phyloP scores from a whole-genome alignment of 2,797 vertebrate genomes.

The Macrochelys suwanniensis region DNA sequence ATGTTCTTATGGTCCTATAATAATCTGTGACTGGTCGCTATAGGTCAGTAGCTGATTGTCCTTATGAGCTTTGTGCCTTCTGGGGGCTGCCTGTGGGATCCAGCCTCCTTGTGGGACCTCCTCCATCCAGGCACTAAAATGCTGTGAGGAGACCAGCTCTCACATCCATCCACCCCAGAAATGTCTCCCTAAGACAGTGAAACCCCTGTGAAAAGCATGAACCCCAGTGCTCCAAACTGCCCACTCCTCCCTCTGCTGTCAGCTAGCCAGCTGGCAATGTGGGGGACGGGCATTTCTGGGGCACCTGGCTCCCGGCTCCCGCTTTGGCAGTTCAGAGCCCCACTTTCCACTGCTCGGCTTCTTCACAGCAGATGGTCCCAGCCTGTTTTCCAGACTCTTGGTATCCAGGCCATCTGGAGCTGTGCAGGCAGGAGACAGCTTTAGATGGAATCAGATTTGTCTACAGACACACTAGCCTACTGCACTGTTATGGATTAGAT shows the following conservation, averaged over 20 bases:
- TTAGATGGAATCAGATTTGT: conserved; percentile 63
- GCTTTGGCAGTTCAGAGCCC: not conserved
- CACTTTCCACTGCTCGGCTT: conserved; percentile 16
- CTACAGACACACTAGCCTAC: conserved; percentile 62
- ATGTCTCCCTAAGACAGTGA: not conserved
- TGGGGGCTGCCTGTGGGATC: not conserved
- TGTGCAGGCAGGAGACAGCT: not conserved
- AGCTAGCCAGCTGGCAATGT: too few relatives aligned
- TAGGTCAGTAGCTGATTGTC: not conserved
- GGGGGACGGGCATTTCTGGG: not conserved
- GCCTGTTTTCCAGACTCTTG: conserved; percentile 61
- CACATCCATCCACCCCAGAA: not conserved
- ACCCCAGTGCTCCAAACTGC: not conserved
- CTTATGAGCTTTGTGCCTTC: not conserved
- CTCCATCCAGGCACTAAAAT: not conserved
- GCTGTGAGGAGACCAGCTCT: not conserved
- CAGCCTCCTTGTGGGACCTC: not conserved
- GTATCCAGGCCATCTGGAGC: conserved; percentile 76
- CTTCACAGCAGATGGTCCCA: conserved; percentile 64
- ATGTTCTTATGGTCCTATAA: not conserved
- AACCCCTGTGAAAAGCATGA: not conserved
- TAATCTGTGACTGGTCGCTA: not conserved
- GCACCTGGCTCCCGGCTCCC: accelerated
- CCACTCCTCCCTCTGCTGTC: too few relatives aligned
- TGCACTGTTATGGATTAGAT: conserved; percentile 34